phyloP scores from a whole-genome alignment of 53 echinoderm and acorn worm genomes.

The Holothuria leucospilota region DNA sequence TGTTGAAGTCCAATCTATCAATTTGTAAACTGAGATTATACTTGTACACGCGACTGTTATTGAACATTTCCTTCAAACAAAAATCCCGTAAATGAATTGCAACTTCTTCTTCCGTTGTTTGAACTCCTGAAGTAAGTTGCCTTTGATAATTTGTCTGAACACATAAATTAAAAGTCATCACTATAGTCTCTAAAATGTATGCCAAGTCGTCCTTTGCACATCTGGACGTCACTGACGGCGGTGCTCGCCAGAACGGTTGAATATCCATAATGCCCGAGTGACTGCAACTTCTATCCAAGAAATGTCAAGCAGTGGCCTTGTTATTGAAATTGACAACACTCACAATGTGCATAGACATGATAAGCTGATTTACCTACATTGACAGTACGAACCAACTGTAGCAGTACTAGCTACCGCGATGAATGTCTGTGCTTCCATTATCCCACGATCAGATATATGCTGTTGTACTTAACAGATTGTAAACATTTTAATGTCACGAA shows the following conservation, averaged over 20 bases:
- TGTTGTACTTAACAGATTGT: no score
- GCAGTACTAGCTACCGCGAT: no score
- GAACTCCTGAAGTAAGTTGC: background rate
- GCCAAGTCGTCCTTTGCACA: conserved; percentile 27
- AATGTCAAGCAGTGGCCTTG: no score
- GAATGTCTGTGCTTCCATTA: no score
- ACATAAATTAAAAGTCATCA: conserved; percentile 13
- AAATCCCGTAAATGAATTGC: background rate
- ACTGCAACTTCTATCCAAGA: no score
- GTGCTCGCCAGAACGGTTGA: conserved; percentile 17
- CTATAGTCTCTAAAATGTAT: background rate
- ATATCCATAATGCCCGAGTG: background rate
- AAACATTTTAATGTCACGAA: no score
- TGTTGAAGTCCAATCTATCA: conserved; percentile 15
- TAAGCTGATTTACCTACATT: no score
- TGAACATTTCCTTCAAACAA: conserved; percentile 20
- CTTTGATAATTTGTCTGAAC: background rate
- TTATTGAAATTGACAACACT: no score
- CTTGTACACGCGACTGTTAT: conserved; percentile 16
- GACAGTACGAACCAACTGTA: no score
- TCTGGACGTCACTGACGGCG: background rate
- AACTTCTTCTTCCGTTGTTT: background rate
- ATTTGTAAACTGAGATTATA: conserved; percentile 28
- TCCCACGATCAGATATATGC: no score
- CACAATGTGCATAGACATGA: no score